Percentiles rank a stretch among this genome's conserved stretches.
Evolutionary conservation across 1,140 invertebrate species (phyloP).

Genomic region (Euwallacea similis): DNA sequence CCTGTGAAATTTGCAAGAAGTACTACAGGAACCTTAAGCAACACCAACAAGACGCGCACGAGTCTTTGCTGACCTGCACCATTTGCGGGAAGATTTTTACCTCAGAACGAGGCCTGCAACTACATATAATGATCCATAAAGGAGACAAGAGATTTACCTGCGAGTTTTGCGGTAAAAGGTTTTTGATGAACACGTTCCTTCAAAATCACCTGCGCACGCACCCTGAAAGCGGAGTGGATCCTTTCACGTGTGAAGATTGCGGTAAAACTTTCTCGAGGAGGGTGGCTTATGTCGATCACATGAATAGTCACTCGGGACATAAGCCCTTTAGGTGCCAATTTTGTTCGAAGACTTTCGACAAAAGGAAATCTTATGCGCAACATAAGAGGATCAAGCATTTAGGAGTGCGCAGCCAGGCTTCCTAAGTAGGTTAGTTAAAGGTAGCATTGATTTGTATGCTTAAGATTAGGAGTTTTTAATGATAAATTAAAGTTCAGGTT

Average conservation of each 20-base stretch:
- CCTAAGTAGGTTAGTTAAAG: not conserved
- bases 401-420: slow-evolving; percentile 66
- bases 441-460: too few relatives aligned
- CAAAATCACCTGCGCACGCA: slow-evolving; percentile 63
- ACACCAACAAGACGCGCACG: slow-evolving; percentile 60
- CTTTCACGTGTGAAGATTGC: slow-evolving; percentile 57
- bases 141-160: slow-evolving; percentile 77
- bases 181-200: slow-evolving; percentile 61
- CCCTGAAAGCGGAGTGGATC: slow-evolving; percentile 19
- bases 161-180: slow-evolving; percentile 69
- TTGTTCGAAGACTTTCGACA: not conserved
- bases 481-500: too few relatives aligned
- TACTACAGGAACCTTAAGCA: slow-evolving; percentile 19
- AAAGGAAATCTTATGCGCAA: slow-evolving; percentile 61
- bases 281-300: slow-evolving; percentile 53
- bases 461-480: too few relatives aligned
- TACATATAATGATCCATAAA: slow-evolving; percentile 58
- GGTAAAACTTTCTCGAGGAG: slow-evolving; percentile 62
- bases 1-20: slow-evolving; percentile 36
- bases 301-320: not conserved
- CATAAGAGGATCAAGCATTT: slow-evolving; percentile 60
- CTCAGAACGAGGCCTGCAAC: slow-evolving; percentile 62
- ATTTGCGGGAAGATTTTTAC: slow-evolving; percentile 67
- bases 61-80: slow-evolving; percentile 69
- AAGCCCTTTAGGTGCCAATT: not conserved